phyloP scores from a whole-genome alignment of 2,797 vertebrate species.

The Gymnoscopelus braueri region DNA sequence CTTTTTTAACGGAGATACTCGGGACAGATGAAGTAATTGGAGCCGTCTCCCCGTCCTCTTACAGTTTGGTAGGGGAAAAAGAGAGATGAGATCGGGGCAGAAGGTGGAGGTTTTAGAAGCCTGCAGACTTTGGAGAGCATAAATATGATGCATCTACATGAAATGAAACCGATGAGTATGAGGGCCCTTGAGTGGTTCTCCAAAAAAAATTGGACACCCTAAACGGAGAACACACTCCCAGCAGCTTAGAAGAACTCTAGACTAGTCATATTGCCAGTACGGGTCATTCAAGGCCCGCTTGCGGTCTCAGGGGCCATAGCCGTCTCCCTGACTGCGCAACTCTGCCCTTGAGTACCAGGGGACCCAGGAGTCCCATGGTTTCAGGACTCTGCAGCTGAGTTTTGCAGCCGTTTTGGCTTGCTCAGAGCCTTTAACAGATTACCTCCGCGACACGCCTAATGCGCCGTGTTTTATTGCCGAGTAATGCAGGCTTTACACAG shows the following conservation, averaged over 20 bases:
- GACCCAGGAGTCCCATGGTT: constrained; percentile 11
- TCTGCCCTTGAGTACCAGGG: constrained; percentile 6
- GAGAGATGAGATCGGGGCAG: constrained; percentile 33
- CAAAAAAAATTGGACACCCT: constrained; percentile 38
- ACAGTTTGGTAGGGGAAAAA: constrained; percentile 47
- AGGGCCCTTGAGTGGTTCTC: constrained; percentile 35
- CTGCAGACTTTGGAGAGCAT: constrained; percentile 46
- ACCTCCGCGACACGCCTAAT: constrained; percentile 65
- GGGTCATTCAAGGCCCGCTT: background rate
- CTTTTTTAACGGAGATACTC: constrained; percentile 53
- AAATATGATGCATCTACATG: constrained; percentile 45
- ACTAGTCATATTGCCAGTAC: background rate
- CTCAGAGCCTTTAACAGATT: constrained; percentile 46
- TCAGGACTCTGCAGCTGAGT: constrained; percentile 35
- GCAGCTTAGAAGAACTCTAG: constrained; percentile 21
- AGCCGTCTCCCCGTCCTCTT: constrained; percentile 59
- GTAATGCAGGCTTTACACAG: constrained; percentile 63
- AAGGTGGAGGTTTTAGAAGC: constrained; percentile 50
- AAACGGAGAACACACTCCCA: constrained; percentile 45
- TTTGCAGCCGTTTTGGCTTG: constrained; percentile 26
- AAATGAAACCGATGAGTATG: constrained; percentile 58
- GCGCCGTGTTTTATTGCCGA: constrained; percentile 69
- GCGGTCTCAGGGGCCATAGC: background rate
- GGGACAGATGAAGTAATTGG: constrained; percentile 67
- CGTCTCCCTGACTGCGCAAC: constrained; percentile 18